Percentiles rank a stretch among this genome's conserved stretches.
Evolutionary conservation across 2,113 vertebrate genomes (phyloP).

Genomic region (Antechinus stuartii): DNA sequence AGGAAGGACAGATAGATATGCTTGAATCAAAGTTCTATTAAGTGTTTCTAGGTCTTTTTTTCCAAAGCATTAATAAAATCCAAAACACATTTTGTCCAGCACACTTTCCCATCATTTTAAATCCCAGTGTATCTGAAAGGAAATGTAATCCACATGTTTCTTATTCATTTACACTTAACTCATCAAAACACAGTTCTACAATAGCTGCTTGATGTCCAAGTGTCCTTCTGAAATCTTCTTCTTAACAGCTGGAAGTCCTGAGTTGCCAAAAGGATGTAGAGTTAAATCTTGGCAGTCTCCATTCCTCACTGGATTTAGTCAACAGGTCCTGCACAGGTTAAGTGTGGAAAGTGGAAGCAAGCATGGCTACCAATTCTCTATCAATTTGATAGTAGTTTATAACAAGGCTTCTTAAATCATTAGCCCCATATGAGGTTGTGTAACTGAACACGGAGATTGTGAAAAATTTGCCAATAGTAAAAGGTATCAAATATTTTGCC

Average conservation of each 20-base stretch:
- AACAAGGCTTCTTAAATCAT: too few species aligned
- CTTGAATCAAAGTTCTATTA: neutral
- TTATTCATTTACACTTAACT: slow-evolving; percentile 68
- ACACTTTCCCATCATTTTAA: slow-evolving; percentile 58
- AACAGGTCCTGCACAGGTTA: neutral
- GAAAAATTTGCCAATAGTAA: too few species aligned
- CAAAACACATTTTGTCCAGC: slow-evolving; percentile 4
- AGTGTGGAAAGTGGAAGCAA: neutral
- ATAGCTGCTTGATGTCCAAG: slow-evolving; percentile 58
- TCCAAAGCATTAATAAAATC: slow-evolving; percentile 9
- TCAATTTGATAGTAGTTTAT: fast-evolving
- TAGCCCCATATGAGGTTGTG: too few species aligned
- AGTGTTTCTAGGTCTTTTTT: neutral
- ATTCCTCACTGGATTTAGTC: neutral
- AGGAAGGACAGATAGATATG: slow-evolving; percentile 3
- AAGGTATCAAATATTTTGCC: too few species aligned
- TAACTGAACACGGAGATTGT: too few species aligned
- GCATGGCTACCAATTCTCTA: neutral
- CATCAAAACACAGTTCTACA: slow-evolving; percentile 55
- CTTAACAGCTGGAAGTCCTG: slow-evolving; percentile 64
- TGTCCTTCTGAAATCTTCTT: slow-evolving; percentile 58
- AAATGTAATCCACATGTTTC: slow-evolving; percentile 66
- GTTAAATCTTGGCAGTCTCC: slow-evolving; percentile 17
- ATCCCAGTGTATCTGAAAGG: slow-evolving; percentile 46
- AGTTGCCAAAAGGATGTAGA: slow-evolving; percentile 51